Evolutionary conservation across 2,113 vertebrate species (phyloP), one percentile per base, ranked within the genome.

Genomic region (Anarrhichthys ocellatus): DNA sequence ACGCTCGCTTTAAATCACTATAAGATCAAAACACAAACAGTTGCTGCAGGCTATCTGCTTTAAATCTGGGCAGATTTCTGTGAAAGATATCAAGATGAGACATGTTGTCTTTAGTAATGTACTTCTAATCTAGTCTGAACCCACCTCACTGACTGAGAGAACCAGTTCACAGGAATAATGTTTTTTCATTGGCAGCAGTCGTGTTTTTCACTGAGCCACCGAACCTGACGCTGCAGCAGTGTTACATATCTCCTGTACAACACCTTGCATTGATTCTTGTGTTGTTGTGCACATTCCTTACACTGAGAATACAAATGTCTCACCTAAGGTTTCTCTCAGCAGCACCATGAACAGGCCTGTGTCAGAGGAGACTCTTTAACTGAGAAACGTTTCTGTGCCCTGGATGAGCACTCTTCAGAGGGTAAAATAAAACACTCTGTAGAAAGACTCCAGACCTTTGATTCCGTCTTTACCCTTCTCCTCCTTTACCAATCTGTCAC

Each of bases 371-470:
- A 62, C 9, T 29, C 2, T 4, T 42, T 13, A 56, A 22, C 15
- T 5, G 24, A 18, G 24, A 18, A 29, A 3, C 1, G n/a, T 34
- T 29, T 32, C 11, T 42, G 11, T 9, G 18, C 38, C 64, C 8
- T 27, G 13, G 18, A 69, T 34, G 34, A 68, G 29, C 38, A 58
- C 20, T 46, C 8, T 32, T 46, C 1, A 1, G 10, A 38, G 6
- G n/a, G 27, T 71, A 18, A 71, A 64, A 63, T 44, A 59, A 78
- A 84, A 73, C 24, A 71, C 6, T 48, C 40, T 8, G 24, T 70
- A 15, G 44, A 52, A 40, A 56, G 27, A 59, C 22, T 54, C 6
- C 13, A 32, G 3, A 44, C 14, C 9, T 38, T 66, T 32, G 27
- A 48, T 38, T 58, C 48, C 40, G 9, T 76, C 20, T 63, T 54